A percentile compares a stretch with the other conserved stretches of the same genome.
These are phyloP conservation scores for Zosterops borbonicus DNA, from an alignment of 2,113 vertebrate genomes.

Conservation along the genomic window DNA sequence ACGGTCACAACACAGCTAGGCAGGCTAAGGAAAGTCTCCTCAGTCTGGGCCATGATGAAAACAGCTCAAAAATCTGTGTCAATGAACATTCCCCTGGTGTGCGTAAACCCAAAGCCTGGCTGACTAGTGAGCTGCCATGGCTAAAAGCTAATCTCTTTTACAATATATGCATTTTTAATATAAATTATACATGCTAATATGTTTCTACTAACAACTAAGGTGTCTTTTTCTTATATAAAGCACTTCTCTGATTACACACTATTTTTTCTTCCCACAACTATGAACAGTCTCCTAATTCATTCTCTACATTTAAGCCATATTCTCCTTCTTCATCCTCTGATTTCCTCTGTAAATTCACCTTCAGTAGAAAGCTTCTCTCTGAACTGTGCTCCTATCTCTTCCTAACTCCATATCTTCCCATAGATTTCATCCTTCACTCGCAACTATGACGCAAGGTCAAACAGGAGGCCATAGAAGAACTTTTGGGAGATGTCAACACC, in stretches of 20 bases:
- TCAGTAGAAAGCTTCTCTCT: not conserved
- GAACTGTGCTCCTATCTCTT: not conserved
- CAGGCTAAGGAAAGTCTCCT: not conserved
- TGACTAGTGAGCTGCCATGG: not conserved
- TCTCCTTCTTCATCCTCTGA: not conserved
- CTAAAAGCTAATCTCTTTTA: not conserved
- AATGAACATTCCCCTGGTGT: not conserved
- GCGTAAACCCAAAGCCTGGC: not conserved
- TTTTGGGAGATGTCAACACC: not conserved
- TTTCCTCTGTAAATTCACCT: not conserved
- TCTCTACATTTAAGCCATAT: not conserved
- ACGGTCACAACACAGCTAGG: rapidly evolving
- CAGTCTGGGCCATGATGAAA: not conserved
- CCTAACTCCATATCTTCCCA: not conserved
- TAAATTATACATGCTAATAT: not conserved
- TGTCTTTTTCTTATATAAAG: not conserved
- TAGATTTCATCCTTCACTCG: not conserved
- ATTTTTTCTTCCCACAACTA: not conserved
- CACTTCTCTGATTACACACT: not conserved
- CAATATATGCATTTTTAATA: not conserved
- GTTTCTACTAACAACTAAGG: not conserved
- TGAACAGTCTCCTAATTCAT: not conserved
- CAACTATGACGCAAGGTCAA: not conserved
- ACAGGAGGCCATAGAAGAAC: not conserved
- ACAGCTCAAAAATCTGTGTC: not conserved